These are phyloP conservation scores for Arvicanthis niloticus DNA, from an alignment of 2,113 vertebrate species.

Conservation along the genomic window DNA sequence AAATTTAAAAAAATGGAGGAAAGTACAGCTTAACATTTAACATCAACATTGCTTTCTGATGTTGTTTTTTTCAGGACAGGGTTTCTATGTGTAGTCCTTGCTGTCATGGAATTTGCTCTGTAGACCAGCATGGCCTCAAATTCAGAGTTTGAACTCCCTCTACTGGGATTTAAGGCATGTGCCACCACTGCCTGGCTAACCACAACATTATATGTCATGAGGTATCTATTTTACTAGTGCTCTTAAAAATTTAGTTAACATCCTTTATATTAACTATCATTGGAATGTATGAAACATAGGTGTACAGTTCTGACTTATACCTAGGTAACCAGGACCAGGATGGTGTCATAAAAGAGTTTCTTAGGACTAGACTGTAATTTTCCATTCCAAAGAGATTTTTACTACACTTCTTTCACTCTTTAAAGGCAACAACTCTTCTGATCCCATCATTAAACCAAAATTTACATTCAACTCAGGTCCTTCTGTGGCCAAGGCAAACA, in stretches of 20 bases:
- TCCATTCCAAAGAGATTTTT: not conserved
- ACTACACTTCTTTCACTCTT: not conserved
- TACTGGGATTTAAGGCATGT: not conserved
- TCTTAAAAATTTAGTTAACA: no score
- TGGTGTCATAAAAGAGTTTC: not conserved
- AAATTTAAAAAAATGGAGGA: not conserved
- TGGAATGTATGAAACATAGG: not conserved
- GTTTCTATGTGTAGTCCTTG: not conserved
- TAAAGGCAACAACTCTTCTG: not conserved
- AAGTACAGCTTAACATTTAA: not conserved
- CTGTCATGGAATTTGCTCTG: not conserved
- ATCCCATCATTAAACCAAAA: not conserved
- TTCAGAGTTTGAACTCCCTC: not conserved
- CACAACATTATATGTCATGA: not conserved
- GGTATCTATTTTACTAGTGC: not conserved
- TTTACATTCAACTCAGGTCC: not conserved
- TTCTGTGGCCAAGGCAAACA: not conserved
- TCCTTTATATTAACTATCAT: not conserved
- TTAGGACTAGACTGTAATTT: no score
- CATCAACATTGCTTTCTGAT: not conserved
- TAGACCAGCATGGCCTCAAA: not conserved
- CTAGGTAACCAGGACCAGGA: fast-evolving
- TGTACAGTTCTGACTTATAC: not conserved
- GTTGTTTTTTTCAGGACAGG: not conserved
- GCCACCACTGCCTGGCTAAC: not conserved